A percentile compares a stretch with the other conserved stretches of the same genome.
These are phyloP conservation scores for Teleogryllus oceanicus DNA, from an alignment of 2,888 invertebrate genomes.

Conservation along the genomic window DNA sequence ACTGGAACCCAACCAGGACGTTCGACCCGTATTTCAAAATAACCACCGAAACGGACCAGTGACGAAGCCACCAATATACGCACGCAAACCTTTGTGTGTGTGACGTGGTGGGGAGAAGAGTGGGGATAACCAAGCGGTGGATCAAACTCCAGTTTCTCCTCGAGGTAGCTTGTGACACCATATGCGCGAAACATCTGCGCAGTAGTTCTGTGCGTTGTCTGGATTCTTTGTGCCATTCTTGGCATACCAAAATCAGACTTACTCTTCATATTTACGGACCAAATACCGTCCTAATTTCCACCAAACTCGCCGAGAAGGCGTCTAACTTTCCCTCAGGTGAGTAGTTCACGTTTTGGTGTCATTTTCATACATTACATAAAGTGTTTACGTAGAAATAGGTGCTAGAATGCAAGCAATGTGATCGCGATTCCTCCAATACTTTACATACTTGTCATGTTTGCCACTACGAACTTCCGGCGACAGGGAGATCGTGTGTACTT, in stretches of 20 bases:
- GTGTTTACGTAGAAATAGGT: conserved; percentile 42
- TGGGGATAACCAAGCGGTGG: conserved; percentile 23
- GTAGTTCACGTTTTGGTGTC: conserved; percentile 59
- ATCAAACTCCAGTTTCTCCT: conserved; percentile 48
- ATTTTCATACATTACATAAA: conserved; percentile 33
- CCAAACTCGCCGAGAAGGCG: conserved; percentile 59
- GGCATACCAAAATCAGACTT: conserved; percentile 75
- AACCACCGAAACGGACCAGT: conserved; percentile 26
- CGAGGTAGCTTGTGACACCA: conserved; percentile 63
- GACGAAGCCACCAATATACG: conserved; percentile 30
- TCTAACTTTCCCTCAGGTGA: conserved; percentile 68
- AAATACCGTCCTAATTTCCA: conserved; percentile 67
- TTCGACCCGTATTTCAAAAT: conserved; percentile 23
- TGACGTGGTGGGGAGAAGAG: conserved; percentile 5
- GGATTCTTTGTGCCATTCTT: conserved; percentile 97
- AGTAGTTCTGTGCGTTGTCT: conserved; percentile 85
- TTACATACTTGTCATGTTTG: conserved; percentile 70
- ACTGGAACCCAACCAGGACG: too few relatives aligned
- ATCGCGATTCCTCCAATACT: conserved; percentile 71
- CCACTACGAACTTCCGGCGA: conserved; percentile 45
- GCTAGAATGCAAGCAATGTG: conserved; percentile 70
- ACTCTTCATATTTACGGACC: conserved; percentile 57
- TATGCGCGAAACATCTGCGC: conserved; percentile 78
- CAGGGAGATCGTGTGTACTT: conserved; percentile 33
- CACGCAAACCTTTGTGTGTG: conserved; percentile 26